These are phyloP conservation scores for Elanus axillaris DNA, from an alignment of 2,113 vertebrate genomes.

Conservation along the genomic window DNA sequence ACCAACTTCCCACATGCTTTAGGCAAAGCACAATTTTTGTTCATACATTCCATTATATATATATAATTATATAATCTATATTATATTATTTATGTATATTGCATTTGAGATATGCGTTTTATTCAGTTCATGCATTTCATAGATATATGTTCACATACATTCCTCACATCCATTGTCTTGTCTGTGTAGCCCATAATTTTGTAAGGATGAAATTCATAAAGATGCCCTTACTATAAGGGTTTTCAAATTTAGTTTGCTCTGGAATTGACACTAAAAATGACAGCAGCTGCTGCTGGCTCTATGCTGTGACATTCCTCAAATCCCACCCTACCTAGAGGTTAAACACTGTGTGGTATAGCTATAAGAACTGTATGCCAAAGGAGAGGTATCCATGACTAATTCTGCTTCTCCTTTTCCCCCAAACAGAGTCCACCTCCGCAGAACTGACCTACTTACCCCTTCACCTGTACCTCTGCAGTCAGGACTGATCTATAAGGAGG, in stretches of 20 bases:
- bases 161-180: background rate
- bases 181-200: background rate
- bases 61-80: background rate
- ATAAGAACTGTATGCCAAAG: background rate
- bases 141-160: background rate
- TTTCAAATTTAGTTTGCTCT: background rate
- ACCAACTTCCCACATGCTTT: background rate
- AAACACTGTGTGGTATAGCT: no score
- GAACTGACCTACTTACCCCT: background rate
- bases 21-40: background rate
- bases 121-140: background rate
- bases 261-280: background rate
- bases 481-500: background rate
- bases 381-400: background rate
- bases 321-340: background rate
- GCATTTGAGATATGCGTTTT: background rate
- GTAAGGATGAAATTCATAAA: background rate
- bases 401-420: background rate
- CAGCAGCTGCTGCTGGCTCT: slow-evolving; percentile 10
- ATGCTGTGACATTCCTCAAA: background rate
- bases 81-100: background rate
- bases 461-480: background rate
- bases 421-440: background rate
- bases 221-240: background rate
- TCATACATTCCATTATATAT: background rate